Evolutionary conservation across 2,888 invertebrate species (phyloP), one percentile per base, ranked within the genome.

Genomic region (Sesia bembeciformis): DNA sequence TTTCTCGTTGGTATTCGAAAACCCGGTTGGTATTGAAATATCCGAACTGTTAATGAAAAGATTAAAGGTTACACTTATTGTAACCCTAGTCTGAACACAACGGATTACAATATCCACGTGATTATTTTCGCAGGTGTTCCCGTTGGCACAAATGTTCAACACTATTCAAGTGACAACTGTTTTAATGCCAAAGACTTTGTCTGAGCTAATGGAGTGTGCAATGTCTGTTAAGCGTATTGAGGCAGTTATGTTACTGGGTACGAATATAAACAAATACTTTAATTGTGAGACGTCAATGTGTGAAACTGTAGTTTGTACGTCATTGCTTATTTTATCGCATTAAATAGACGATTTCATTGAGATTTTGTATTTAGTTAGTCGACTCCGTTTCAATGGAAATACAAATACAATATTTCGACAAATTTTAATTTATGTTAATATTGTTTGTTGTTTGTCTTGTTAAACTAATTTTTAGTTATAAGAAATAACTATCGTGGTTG

Each of bases 61-160:
- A 23, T 23, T 23, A 23, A 23, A 23, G 23, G 23, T 23, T 23
- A 23, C 23, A 23, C 23, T 23, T 23, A 23, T 23, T 23, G 23
- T 23, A 23, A 23, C 23, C 23, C 23, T 23, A 23, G 23, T 23
- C 23, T 23, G 23, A 23, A 23, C 23, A 46, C 8, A 8, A 8
- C 4, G 46, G n/a, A 43, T 43, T 43, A 43, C 2, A 43, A 43
- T 43, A 43, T 43, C n/a, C 52, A 49, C 52, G 50, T 58, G 60
- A 60, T 72, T 63, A 66, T 76, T 72, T 82, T 68, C 78, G 66
- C 85, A 86, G 81, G 94, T 93, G 49, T 95, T 95, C 82, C 93
- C 94, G 55, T 88, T 94, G 81, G 94, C 95, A 4, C 93, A 94
- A 76, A 93, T 93, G 78, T 94, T 92, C 76, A 95, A 95, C 81